Conservation (phyloP, 2,888 invertebrate genomes). For the Salticus scenicus region DNA sequence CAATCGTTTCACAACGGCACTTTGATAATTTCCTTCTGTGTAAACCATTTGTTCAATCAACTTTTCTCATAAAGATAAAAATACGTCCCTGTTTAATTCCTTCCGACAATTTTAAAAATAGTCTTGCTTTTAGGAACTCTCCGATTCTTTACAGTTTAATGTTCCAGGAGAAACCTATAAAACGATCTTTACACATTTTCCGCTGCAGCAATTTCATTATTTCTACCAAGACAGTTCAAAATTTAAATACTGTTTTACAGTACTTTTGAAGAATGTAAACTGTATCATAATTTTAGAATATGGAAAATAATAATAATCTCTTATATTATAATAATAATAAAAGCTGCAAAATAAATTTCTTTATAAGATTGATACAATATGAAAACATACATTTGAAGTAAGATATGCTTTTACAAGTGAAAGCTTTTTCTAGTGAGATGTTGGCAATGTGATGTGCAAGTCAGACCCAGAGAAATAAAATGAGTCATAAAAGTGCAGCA, state of each 20-base stretch:
- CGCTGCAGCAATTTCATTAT: background rate
- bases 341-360: constrained; percentile 1
- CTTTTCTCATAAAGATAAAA: background rate
- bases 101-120: background rate
- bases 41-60: background rate
- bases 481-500: constrained; percentile 22
- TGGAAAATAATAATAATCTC: too few relatives aligned
- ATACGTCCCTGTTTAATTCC: background rate
- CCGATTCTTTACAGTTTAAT: background rate
- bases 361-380: constrained; percentile 10
- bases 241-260: constrained; percentile 22
- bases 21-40: background rate
- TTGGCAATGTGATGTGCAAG: background rate
- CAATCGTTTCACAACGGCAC: too few relatives aligned
- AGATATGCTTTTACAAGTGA: background rate
- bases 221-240: background rate
- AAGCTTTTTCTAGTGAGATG: constrained; percentile 10
- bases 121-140: background rate
- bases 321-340: background rate
- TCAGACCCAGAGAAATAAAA: constrained; percentile 13
- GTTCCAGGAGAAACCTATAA: background rate
- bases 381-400: background rate
- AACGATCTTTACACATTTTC: background rate
- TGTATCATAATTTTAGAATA: constrained; percentile 2
- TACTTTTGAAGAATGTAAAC: constrained; percentile 3